A percentile compares a stretch with the other conserved stretches of the same genome.
Conservation (phyloP, 2,888 invertebrate species). For the Gibbula magus region DNA sequence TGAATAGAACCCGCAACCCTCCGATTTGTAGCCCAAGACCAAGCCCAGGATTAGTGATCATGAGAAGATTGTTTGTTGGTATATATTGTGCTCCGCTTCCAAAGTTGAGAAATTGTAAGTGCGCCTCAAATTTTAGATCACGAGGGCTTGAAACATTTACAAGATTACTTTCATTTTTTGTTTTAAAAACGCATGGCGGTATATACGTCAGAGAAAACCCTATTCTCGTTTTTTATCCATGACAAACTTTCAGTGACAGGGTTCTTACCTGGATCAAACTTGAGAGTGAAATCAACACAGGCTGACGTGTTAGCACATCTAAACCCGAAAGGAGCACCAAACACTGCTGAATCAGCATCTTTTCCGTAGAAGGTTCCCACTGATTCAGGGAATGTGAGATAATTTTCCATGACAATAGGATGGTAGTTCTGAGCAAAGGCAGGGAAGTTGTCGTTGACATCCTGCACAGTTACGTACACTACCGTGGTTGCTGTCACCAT, state of each 20-base stretch:
- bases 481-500: conserved; percentile 90
- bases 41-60: no score
- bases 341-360: conserved; percentile 68
- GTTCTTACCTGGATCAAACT: conserved; percentile 40
- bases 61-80: no score
- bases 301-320: conserved; percentile 24
- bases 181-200: no score
- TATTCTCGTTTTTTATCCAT: no score
- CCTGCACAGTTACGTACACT: conserved; percentile 92
- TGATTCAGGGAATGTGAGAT: conserved; percentile 4
- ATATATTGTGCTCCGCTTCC: no score
- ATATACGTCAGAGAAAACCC: no score
- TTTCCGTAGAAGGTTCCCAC: conserved; percentile 61
- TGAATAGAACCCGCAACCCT: no score
- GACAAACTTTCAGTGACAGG: not conserved
- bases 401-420: conserved; percentile 49
- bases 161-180: no score
- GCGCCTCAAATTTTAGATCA: no score
- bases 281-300: conserved; percentile 36
- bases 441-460: conserved; percentile 98
- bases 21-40: no score
- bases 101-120: no score
- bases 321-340: conserved; percentile 85
- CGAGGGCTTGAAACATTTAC: no score
- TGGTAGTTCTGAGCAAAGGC: conserved; percentile 83